Conservation (phyloP, 2,113 vertebrate species). For the Gambusia holbrooki region DNA sequence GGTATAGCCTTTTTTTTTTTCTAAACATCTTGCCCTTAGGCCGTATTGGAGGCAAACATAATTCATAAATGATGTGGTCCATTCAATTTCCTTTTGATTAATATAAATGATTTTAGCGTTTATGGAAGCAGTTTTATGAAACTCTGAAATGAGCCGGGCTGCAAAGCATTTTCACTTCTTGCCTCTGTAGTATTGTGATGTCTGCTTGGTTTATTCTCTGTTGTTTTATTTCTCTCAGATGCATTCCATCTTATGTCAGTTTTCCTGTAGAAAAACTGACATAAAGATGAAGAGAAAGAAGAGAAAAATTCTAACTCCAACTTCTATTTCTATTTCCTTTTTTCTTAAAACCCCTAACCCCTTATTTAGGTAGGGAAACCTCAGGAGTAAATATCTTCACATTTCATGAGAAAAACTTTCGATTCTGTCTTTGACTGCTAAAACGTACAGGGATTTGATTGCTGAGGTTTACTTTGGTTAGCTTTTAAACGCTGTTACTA, state of each 20-base stretch:
- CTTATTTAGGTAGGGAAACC: not conserved
- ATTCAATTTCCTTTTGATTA: not conserved
- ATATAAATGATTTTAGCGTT: not conserved
- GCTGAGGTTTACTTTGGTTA: not conserved
- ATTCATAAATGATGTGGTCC: not conserved
- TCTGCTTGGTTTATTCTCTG: not conserved
- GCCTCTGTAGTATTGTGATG: not conserved
- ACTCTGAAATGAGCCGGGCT: not conserved
- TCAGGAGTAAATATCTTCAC: constrained; percentile 11
- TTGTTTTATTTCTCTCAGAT: not conserved
- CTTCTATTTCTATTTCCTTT: constrained; percentile 15
- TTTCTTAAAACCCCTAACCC: constrained; percentile 26
- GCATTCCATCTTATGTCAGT: constrained; percentile 23
- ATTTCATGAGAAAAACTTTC: constrained; percentile 16
- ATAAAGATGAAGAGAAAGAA: not conserved
- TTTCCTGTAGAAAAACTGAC: not conserved
- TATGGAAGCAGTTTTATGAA: not conserved
- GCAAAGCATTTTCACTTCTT: not conserved
- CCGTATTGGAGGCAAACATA: not conserved
- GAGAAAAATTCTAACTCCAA: constrained; percentile 8
- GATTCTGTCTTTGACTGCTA: constrained; percentile 11
- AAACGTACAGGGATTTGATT: constrained; percentile 6
- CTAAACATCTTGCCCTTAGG: not conserved
- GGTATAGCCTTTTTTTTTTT: not conserved
- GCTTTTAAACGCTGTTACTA: not conserved